Evolutionary conservation across 1,140 invertebrate genomes (phyloP).

Genomic region (Drosophila athabasca): DNA sequence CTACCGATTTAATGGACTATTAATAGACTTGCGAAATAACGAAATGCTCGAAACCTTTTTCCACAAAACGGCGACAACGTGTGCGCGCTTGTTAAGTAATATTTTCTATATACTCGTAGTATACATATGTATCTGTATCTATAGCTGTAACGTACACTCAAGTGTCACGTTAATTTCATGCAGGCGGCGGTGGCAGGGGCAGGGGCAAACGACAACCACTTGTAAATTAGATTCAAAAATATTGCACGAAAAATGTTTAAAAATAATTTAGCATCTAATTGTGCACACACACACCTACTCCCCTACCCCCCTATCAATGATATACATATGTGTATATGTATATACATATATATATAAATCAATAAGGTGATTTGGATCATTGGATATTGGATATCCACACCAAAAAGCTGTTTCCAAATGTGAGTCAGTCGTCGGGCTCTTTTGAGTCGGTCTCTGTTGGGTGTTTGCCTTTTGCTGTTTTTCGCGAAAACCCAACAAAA

Average conservation of each 20-base stretch:
- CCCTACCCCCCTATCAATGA: background rate
- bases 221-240: conserved; percentile 73
- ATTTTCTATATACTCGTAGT: too few species aligned
- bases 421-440: background rate
- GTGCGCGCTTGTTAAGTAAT: too few species aligned
- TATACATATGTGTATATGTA: background rate
- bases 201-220: conserved; percentile 10
- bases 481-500: conserved; percentile 56
- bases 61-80: too few species aligned
- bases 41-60: too few species aligned
- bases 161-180: conserved; percentile 74
- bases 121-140: conserved; percentile 3
- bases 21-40: too few species aligned
- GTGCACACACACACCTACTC: conserved; percentile 26
- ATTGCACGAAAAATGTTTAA: conserved; percentile 68
- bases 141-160: conserved; percentile 22
- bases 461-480: conserved; percentile 71
- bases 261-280: conserved; percentile 60
- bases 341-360: conserved; percentile 47
- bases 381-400: conserved; percentile 1
- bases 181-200: conserved; percentile 11
- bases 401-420: conserved; percentile 21
- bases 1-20: too few species aligned
- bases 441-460: conserved; percentile 4
- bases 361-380: conserved; percentile 57